phyloP scores from a whole-genome alignment of 2,113 vertebrate species.

The Psilopsiagon aurifrons region DNA sequence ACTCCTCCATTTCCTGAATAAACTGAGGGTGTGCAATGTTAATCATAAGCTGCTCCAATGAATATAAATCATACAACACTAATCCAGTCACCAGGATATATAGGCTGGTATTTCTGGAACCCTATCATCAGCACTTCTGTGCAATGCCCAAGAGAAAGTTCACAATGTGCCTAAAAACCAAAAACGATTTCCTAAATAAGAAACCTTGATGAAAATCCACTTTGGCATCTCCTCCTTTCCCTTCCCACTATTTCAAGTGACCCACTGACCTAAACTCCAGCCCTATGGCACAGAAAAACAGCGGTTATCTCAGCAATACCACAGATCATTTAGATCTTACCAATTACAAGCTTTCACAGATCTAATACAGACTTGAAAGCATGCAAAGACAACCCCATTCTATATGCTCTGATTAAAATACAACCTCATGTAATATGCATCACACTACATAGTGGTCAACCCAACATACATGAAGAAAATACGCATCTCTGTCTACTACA shows the following conservation, averaged over 20 bases:
- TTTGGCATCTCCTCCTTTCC: not conserved
- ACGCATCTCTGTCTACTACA: not conserved
- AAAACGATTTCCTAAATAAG: not conserved
- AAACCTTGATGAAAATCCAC: not conserved
- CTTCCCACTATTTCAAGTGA: not conserved
- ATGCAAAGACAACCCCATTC: not conserved
- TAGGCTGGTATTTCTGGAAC: not conserved
- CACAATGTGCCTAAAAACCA: not conserved
- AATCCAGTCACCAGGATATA: not conserved
- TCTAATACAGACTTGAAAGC: not conserved
- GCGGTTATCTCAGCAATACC: not conserved
- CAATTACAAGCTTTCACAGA: not conserved
- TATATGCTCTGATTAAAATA: not conserved
- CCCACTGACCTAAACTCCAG: not conserved
- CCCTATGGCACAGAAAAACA: not conserved
- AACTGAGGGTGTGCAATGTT: not conserved
- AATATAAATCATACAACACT: not conserved
- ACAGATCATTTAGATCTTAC: not conserved
- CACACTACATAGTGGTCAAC: not conserved
- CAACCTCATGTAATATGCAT: not conserved
- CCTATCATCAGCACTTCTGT: not conserved
- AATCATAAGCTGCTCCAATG: not conserved
- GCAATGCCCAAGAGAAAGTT: not conserved
- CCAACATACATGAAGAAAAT: not conserved
- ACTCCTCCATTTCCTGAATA: constrained; percentile 2